Evolutionary conservation across 2,888 invertebrate genomes (phyloP).

Genomic region (Leptopilina drosophilae): DNA sequence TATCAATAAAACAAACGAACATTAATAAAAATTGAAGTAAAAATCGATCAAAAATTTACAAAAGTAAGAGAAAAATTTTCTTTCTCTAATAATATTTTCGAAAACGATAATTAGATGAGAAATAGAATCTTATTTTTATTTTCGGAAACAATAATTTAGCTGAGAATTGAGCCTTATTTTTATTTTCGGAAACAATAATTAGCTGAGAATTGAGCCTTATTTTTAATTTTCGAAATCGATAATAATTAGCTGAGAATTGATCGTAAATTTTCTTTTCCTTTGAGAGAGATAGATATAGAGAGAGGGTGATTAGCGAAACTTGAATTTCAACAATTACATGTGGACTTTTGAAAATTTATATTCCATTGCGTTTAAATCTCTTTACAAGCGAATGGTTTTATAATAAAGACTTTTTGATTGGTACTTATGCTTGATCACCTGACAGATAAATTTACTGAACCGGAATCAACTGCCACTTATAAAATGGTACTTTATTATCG

Average conservation of each 20-base stretch:
- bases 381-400: constrained; percentile 21
- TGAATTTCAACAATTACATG: neutral
- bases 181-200: neutral
- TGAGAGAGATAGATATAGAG: too few relatives aligned
- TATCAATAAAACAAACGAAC: too few relatives aligned
- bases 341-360: constrained; percentile 27
- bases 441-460: constrained; percentile 32
- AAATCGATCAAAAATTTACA: too few relatives aligned
- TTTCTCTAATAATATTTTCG: too few relatives aligned
- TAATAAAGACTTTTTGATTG: constrained; percentile 34
- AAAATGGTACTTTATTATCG: constrained; percentile 37
- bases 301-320: constrained; percentile 1
- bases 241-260: neutral
- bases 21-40: too few relatives aligned
- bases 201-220: neutral
- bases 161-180: neutral
- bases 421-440: constrained; percentile 25
- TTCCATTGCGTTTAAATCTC: constrained; percentile 16
- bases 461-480: constrained; percentile 21
- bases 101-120: neutral
- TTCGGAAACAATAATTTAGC: neutral
- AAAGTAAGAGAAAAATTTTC: too few relatives aligned
- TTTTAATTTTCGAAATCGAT: neutral
- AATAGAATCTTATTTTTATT: too few relatives aligned
- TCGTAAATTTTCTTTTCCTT: neutral